Conservation (phyloP, 2,113 vertebrate species). For the Camelus bactrianus region DNA sequence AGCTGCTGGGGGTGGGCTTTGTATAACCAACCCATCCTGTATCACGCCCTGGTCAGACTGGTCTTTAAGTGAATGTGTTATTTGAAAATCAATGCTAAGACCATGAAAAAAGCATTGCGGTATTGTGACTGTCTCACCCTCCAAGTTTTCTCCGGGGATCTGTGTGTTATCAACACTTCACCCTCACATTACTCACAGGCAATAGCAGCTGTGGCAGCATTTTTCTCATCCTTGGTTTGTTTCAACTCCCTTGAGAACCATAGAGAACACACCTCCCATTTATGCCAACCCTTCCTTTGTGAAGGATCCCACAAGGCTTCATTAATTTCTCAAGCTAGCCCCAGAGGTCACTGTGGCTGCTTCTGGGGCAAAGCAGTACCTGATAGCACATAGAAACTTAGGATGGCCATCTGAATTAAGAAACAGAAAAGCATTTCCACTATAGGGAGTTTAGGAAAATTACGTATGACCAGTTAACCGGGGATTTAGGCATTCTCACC, state of each 20-base stretch:
- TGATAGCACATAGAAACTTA: not conserved
- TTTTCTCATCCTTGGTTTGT: constrained; percentile 62
- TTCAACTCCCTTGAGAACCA: constrained; percentile 36
- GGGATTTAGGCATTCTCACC: not conserved
- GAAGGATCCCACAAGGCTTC: constrained; percentile 45
- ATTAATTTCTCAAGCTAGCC: constrained; percentile 63
- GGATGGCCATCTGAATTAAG: not conserved
- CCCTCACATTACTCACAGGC: constrained; percentile 40
- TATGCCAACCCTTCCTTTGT: constrained; percentile 38
- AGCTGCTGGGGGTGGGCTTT: not conserved
- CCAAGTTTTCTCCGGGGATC: constrained; percentile 27
- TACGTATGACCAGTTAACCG: not conserved
- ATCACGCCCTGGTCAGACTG: not conserved
- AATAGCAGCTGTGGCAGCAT: constrained; percentile 43
- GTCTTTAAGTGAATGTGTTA: constrained; percentile 27
- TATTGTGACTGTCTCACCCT: not conserved
- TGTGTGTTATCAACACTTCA: not conserved
- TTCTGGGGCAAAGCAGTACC: not conserved
- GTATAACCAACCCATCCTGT: not conserved
- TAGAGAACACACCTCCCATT: not conserved
- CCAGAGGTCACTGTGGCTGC: constrained; percentile 10
- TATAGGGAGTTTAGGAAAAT: not conserved
- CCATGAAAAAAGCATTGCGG: not conserved
- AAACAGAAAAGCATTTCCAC: not conserved
- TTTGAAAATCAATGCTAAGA: constrained; percentile 48